These are phyloP conservation scores for Cotesia congregata DNA, from an alignment of 2,888 invertebrate species.

Conservation along the genomic window DNA sequence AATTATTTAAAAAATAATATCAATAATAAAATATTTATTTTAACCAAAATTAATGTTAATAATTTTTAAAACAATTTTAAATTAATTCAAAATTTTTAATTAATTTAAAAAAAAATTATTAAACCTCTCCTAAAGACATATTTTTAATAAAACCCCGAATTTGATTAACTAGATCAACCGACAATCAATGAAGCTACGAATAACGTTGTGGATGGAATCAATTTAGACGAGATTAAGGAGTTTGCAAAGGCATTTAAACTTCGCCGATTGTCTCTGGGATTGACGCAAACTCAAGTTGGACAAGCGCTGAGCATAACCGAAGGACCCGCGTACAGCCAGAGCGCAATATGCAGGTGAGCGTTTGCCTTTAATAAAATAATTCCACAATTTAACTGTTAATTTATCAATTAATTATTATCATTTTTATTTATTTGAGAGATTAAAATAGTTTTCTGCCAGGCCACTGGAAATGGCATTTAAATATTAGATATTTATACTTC, in stretches of 20 bases:
- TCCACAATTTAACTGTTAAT: not conserved
- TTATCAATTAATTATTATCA: not conserved
- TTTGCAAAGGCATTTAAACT: slow-evolving; percentile 98
- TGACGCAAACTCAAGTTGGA: slow-evolving; percentile 98
- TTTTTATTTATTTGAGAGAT: slow-evolving; percentile 10
- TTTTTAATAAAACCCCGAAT: too few relatives aligned
- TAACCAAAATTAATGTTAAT: too few relatives aligned
- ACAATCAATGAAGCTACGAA: slow-evolving; percentile 94
- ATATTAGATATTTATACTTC: not conserved
- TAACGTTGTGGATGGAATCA: slow-evolving; percentile 96
- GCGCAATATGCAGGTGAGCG: slow-evolving; percentile 97
- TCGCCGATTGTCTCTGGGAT: slow-evolving; percentile 90
- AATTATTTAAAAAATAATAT: too few relatives aligned
- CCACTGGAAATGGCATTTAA: slow-evolving; percentile 65
- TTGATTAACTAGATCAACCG: slow-evolving; percentile 79
- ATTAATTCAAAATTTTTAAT: too few relatives aligned
- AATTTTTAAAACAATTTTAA: too few relatives aligned
- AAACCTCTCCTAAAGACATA: too few relatives aligned
- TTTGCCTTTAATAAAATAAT: slow-evolving; percentile 7
- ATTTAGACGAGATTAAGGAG: slow-evolving; percentile 97
- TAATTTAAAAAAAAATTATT: too few relatives aligned
- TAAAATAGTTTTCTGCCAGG: slow-evolving; percentile 58
- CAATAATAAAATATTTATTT: too few relatives aligned
- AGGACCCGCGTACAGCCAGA: slow-evolving; percentile 98
- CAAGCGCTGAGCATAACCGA: slow-evolving; percentile 96